These are phyloP conservation scores for Stenichneumon culpator DNA, from an alignment of 2,888 invertebrate genomes.

Conservation along the genomic window DNA sequence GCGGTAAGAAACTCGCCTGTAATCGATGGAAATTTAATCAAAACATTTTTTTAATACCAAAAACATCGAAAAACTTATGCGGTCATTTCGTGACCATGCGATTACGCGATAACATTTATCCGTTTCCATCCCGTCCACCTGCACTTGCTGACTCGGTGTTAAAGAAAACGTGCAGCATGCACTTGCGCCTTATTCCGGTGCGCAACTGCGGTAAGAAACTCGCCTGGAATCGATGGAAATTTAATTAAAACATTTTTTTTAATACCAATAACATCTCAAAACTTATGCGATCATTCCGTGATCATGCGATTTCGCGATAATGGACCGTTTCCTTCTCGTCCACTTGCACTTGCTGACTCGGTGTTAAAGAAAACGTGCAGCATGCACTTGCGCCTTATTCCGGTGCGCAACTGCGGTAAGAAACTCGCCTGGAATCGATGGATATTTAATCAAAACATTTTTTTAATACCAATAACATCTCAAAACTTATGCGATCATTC, in stretches of 20 bases:
- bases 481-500: neutral
- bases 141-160: too few species aligned
- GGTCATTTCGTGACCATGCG: too few species aligned
- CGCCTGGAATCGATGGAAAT: neutral
- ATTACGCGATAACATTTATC: too few species aligned
- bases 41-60: neutral
- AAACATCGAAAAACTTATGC: neutral
- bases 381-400: too few species aligned
- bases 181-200: too few species aligned
- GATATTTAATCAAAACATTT: neutral
- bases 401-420: too few species aligned
- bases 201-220: too few species aligned
- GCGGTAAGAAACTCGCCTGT: conserved; percentile 79
- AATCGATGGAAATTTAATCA: neutral
- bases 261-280: neutral
- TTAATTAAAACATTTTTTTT: neutral
- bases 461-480: neutral
- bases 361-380: neutral
- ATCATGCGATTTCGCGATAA: neutral
- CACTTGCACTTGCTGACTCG: neutral
- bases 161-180: too few species aligned
- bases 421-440: neutral
- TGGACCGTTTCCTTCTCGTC: neutral
- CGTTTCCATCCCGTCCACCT: too few species aligned
- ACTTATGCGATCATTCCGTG: too few species aligned